Conservation (phyloP, 1,140 invertebrate species). For the Drosophila mayri region DNA sequence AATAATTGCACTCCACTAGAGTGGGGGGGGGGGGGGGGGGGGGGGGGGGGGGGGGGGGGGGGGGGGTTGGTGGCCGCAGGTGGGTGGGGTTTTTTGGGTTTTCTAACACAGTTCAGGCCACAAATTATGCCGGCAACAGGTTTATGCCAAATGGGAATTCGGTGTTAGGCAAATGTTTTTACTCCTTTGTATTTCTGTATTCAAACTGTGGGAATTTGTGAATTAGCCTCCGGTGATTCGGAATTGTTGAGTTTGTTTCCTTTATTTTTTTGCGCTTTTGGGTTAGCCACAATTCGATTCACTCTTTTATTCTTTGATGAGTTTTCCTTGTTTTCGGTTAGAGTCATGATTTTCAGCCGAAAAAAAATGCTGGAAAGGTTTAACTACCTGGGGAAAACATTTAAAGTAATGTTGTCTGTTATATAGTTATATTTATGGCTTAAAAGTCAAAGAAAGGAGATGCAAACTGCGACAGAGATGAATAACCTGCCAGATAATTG, state of each 20-base stretch:
- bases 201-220: constrained; percentile 65
- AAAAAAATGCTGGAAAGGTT: neutral
- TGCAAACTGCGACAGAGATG: constrained; percentile 2
- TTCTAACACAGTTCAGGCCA: constrained; percentile 35
- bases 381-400: constrained; percentile 3
- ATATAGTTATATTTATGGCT: neutral
- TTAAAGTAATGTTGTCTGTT: constrained; percentile 8
- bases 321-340: constrained; percentile 28
- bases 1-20: constrained; percentile 68
- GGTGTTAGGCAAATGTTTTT: constrained; percentile 49
- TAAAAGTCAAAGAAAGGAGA: neutral
- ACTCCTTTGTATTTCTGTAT: constrained; percentile 61
- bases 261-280: constrained; percentile 1
- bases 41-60: neutral
- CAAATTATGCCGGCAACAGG: constrained; percentile 70
- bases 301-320: constrained; percentile 36
- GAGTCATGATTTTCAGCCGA: constrained; percentile 4
- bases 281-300: constrained; percentile 31
- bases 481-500: constrained; percentile 9
- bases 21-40: neutral
- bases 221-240: constrained; percentile 74
- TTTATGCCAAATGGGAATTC: constrained; percentile 66
- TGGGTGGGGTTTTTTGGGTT: constrained; percentile 3
- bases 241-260: constrained; percentile 51
- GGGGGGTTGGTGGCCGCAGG: neutral